Evolutionary conservation across 2,113 vertebrate species (phyloP), one percentile per base, ranked within the genome.

Genomic region (Cacatua alba): DNA sequence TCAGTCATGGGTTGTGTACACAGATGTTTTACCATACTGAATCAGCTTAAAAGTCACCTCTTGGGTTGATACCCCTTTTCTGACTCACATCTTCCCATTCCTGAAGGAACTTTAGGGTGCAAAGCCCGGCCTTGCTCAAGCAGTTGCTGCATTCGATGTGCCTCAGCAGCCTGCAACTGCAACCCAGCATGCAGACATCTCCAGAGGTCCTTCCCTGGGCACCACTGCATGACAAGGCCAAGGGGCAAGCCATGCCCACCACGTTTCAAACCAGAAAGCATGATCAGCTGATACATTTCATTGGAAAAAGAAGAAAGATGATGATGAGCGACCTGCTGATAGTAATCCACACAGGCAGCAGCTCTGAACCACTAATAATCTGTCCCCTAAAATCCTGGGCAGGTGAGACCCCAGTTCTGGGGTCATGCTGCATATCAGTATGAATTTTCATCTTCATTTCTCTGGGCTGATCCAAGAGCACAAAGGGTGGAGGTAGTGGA

Each of bases 181-280:
- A 37, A 37, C 37, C 37, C 37, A 62, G 46, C 81, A 31, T 10
- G 2, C 1, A 3, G 35, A 3, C 10, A 1, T 5, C 43, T 67
- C 39, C 0, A 0, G 0, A 7, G 7, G 28, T 28, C 46, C 78
- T 90, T 39, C 43, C 85, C 65, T 15, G 4, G 14, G 60, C 70
- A 35, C 63, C 1, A 0, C 80, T 62, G 69, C 64, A 9, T 0
- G 0, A 18, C 12, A 12, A 17, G 4, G 52, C 55, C 43, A 31
- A n/a, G 64, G 49, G 51, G 51, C 0, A 0, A 86, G 35, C 60
- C 25, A 3, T 37, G 60, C 37, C 64, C 69, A 23, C 43, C 46
- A 20, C 2, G 0, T 55, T 29, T 14, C 12, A 25, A 28, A 57
- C 10, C 52, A 85, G 35, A 44, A 70, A 31, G 17, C 21, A 5